These are phyloP conservation scores for Automeris io DNA, from an alignment of 2,888 invertebrate species.

Conservation along the genomic window DNA sequence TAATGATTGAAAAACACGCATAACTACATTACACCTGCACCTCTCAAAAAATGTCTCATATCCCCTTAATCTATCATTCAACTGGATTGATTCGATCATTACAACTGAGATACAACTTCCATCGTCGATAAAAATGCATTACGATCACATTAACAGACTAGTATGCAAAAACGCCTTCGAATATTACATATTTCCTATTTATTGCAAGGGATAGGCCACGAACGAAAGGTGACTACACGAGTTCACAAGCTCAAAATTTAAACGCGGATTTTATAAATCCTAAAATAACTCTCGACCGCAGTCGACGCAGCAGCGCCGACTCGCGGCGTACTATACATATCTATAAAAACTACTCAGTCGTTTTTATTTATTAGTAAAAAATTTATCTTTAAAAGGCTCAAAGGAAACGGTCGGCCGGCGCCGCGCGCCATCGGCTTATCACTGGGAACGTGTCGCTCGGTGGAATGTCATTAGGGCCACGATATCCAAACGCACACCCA, in stretches of 20 bases:
- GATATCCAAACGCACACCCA: too few relatives aligned
- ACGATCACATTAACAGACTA: slow-evolving; percentile 75
- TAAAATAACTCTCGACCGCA: slow-evolving; percentile 24
- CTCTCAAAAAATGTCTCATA: slow-evolving; percentile 63
- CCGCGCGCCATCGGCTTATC: slow-evolving; percentile 18
- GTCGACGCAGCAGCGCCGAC: neutral
- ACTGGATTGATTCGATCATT: slow-evolving; percentile 63
- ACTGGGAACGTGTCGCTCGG: slow-evolving; percentile 31
- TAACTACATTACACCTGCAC: slow-evolving; percentile 39
- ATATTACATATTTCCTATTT: slow-evolving; percentile 59
- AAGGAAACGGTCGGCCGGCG: slow-evolving; percentile 61
- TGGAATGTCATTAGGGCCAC: too few relatives aligned
- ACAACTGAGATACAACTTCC: slow-evolving; percentile 70
- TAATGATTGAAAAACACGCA: slow-evolving; percentile 27
- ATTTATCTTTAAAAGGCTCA: slow-evolving; percentile 76
- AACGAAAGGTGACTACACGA: slow-evolving; percentile 62
- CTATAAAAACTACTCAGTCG: slow-evolving; percentile 76
- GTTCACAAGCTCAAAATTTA: slow-evolving; percentile 61
- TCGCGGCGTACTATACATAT: slow-evolving; percentile 15
- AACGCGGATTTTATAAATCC: slow-evolving; percentile 69
- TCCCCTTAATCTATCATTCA: slow-evolving; percentile 50
- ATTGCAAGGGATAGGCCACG: slow-evolving; percentile 68
- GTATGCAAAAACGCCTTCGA: slow-evolving; percentile 67
- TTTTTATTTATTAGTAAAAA: slow-evolving; percentile 74
- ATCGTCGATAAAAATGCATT: slow-evolving; percentile 72